Evolutionary conservation across 2,113 vertebrate genomes (phyloP).

Genomic region (Tragelaphus strepsiceros): DNA sequence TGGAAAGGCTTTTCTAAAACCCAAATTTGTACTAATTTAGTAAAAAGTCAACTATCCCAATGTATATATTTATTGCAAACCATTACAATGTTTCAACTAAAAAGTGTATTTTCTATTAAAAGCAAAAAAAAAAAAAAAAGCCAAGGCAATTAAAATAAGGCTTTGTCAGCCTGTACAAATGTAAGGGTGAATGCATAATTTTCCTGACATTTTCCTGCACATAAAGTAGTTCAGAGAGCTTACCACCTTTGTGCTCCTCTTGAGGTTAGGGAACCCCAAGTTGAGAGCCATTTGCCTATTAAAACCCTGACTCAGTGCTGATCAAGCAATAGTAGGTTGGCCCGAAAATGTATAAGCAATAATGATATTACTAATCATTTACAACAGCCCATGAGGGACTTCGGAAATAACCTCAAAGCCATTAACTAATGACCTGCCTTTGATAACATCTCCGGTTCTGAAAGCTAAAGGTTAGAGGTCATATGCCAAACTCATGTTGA

Average conservation of each 20-base stretch:
- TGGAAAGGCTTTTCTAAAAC: not conserved
- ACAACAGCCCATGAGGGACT: slow-evolving; percentile 52
- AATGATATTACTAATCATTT: slow-evolving; percentile 69
- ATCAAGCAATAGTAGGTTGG: slow-evolving; percentile 41
- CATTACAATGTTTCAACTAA: not conserved
- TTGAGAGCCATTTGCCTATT: slow-evolving; percentile 45
- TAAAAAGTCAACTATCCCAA: not conserved
- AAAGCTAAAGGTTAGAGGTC: slow-evolving; percentile 68
- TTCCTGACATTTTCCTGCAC: not conserved
- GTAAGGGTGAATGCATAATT: not conserved
- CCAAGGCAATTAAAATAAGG: not conserved
- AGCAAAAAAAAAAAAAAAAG: not conserved
- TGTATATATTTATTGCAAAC: not conserved
- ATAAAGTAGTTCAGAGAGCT: not conserved
- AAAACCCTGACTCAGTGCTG: slow-evolving; percentile 63
- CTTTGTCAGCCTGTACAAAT: not conserved
- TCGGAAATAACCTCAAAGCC: slow-evolving; percentile 67
- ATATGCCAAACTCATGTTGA: not conserved
- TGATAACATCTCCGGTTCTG: slow-evolving; percentile 62
- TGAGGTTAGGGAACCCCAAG: not conserved
- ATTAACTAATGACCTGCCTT: slow-evolving; percentile 70
- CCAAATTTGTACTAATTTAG: not conserved
- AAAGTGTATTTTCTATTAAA: not conserved
- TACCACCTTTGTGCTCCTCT: not conserved
- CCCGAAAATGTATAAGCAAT: slow-evolving; percentile 38